Conservation (phyloP, 2,888 invertebrate species). For the Macrosiphum euphorbiae region DNA sequence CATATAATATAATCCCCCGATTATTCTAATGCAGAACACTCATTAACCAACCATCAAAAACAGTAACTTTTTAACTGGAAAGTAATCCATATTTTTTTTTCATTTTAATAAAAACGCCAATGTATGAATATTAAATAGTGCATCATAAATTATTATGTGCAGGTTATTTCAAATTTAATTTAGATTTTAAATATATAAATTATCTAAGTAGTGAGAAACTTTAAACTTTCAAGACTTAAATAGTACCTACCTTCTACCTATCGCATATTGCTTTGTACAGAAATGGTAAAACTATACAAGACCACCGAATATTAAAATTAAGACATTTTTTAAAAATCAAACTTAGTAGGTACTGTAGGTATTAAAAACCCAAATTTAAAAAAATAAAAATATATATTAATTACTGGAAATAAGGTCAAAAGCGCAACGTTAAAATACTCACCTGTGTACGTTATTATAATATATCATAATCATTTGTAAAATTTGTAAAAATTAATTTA, state of each 20-base stretch:
- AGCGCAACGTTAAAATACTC: background rate
- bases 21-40: background rate
- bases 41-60: background rate
- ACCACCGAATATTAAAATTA: background rate
- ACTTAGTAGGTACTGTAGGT: too few relatives aligned
- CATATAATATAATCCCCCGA: background rate
- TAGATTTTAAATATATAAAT: background rate
- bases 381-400: background rate
- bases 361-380: background rate
- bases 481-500: background rate
- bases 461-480: background rate
- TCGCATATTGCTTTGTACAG: background rate
- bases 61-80: background rate
- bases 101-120: too few relatives aligned
- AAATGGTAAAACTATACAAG: background rate
- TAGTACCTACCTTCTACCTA: background rate
- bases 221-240: background rate
- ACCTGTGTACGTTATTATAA: background rate
- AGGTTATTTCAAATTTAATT: background rate
- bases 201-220: background rate
- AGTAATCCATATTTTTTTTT: background rate
- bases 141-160: background rate
- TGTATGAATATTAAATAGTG: background rate
- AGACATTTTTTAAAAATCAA: background rate
- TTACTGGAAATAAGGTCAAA: background rate